Evolutionary conservation across 2,797 vertebrate species (phyloP), one percentile per base, ranked within the genome.

Genomic region (Neosalanx taihuensis): DNA sequence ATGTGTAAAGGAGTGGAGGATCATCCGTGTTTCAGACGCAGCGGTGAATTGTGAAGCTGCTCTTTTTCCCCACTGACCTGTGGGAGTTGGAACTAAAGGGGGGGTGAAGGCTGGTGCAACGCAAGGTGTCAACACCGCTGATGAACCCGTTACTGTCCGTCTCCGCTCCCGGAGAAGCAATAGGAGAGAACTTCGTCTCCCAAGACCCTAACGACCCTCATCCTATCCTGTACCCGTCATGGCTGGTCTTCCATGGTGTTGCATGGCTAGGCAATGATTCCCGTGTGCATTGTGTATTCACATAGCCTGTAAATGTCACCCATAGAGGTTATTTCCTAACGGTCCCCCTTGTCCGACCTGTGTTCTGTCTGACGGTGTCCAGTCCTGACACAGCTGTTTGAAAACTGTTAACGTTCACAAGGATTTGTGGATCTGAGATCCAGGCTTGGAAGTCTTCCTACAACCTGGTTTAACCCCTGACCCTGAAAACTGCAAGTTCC

Each of bases 261-360:
- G 82, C 86, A 89, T 85, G 86, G 75, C 80, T 72, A 76, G n/a
- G 68, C 76, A 67, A 78, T 57, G 23, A 79, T 83, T 74, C 67
- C 76, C 76, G 6, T 20, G 66, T 29, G 35, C 73, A 75, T 80
- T 77, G 79, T 74, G 59, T 74, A 62, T 7, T 62, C 75, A 13
- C 7, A 18, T 46, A 18, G 33, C 33, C n/a, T 37, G 5, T 41
- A 70, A 75, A 78, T 74, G 56, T 74, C 75, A 12, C 57, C 57
- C 23, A 23, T 10, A 59, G 57, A 26, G 29, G 9, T 29, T n/a
- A n/a, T 2, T 26, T 59, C 57, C n/a, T 23, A 29, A 59, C 37
- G 37, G 15, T 53, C 37, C 9, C 10, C 57, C 57, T 59, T 10
- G 57, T 23, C 20, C 20, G 9, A 59, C 26, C 1, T 26, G n/a